phyloP scores from a whole-genome alignment of 2,888 invertebrate species.

The Polydrusus pterygomalis region DNA sequence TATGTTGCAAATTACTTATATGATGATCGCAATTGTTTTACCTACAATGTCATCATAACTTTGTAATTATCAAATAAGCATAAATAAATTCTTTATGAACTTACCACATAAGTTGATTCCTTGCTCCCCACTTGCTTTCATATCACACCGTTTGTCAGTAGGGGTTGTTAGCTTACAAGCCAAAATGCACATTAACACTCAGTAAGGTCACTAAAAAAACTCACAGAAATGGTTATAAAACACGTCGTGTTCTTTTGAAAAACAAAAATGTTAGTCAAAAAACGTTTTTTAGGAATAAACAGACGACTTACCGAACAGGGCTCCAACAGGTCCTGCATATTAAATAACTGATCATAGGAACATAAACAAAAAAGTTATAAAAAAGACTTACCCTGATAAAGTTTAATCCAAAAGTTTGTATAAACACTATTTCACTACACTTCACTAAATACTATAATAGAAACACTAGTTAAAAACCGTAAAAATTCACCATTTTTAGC shows the following conservation, averaged over 20 bases:
- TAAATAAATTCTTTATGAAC: neutral
- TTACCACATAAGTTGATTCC: neutral
- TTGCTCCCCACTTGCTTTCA: neutral
- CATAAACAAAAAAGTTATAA: neutral
- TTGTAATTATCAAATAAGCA: too few relatives aligned
- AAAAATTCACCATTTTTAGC: slow-evolving; percentile 29
- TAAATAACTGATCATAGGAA: neutral
- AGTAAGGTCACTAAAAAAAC: slow-evolving; percentile 13
- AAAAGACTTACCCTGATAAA: slow-evolving; percentile 39
- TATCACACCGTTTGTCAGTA: neutral
- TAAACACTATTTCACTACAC: slow-evolving; percentile 32
- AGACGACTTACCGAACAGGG: slow-evolving; percentile 10
- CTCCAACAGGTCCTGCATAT: slow-evolving; percentile 15
- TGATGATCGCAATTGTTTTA: slow-evolving; percentile 18
- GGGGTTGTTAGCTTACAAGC: neutral
- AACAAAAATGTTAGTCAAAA: neutral
- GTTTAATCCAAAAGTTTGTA: slow-evolving; percentile 27
- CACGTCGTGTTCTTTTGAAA: neutral
- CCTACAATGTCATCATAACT: neutral
- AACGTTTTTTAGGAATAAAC: neutral
- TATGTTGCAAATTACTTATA: neutral
- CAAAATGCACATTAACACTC: slow-evolving; percentile 12
- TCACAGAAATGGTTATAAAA: neutral
- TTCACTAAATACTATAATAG: slow-evolving; percentile 6
- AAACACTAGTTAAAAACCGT: slow-evolving; percentile 6